These are phyloP conservation scores for Spheniscus mendiculus DNA, from an alignment of 2,113 vertebrate genomes.

Conservation along the genomic window DNA sequence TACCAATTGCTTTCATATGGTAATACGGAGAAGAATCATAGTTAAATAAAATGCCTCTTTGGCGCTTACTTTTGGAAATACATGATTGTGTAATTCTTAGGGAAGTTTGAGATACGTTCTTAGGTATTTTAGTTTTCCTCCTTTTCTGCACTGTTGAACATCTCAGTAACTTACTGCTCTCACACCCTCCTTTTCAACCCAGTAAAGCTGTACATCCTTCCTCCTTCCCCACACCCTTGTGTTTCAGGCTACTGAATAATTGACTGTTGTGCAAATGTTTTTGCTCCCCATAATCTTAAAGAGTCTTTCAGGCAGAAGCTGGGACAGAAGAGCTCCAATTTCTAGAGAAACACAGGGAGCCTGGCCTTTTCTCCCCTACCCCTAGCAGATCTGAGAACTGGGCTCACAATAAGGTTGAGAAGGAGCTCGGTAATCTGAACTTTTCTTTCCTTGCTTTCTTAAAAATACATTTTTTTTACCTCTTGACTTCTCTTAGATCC, in stretches of 20 bases:
- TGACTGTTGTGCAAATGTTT: neutral
- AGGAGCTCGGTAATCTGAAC: neutral
- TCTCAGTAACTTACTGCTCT: neutral
- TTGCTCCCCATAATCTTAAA: neutral
- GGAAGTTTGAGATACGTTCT: neutral
- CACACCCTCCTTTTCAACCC: neutral
- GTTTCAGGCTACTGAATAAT: neutral
- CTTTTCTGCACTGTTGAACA: neutral
- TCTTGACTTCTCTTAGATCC: neutral
- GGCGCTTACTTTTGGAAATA: neutral
- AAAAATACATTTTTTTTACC: neutral
- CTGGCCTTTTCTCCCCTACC: neutral
- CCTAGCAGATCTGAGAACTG: neutral
- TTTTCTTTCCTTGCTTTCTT: neutral
- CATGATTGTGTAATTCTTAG: neutral
- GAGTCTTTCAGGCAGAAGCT: neutral
- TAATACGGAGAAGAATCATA: neutral
- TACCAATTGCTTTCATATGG: neutral
- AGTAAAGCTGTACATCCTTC: neutral
- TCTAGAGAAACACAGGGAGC: neutral
- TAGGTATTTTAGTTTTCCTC: neutral
- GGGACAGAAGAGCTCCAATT: neutral
- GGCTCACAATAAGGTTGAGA: neutral
- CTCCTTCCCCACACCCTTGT: neutral
- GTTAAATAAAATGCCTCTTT: neutral